Evolutionary conservation across 2,797 vertebrate species (phyloP).

Genomic region (Chrosomus eos): DNA sequence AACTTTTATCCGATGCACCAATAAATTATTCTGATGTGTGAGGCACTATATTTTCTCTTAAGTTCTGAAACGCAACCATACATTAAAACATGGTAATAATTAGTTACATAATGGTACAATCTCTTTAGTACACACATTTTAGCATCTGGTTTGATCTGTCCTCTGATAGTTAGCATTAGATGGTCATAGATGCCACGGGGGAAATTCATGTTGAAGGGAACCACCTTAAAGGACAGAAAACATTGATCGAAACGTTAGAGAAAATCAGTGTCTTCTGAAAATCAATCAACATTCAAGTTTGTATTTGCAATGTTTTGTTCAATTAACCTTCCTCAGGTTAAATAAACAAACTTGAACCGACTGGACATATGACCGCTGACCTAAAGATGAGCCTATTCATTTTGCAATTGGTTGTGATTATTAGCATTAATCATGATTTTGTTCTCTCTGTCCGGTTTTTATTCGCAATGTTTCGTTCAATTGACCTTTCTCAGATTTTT

Average conservation of each 20-base stretch:
- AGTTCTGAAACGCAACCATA: background rate
- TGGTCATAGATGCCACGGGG: conserved; percentile 80
- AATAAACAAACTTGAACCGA: too few relatives aligned
- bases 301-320: background rate
- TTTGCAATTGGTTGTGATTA: too few relatives aligned
- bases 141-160: conserved; percentile 77
- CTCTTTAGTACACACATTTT: conserved; percentile 69
- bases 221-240: conserved; percentile 66
- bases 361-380: too few relatives aligned
- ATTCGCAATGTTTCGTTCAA: too few relatives aligned
- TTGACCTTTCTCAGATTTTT: too few relatives aligned
- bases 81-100: background rate
- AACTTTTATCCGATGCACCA: background rate
- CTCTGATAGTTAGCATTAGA: conserved; percentile 81
- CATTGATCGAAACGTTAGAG: too few relatives aligned
- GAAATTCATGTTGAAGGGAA: conserved; percentile 81
- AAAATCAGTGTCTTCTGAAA: too few relatives aligned
- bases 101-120: background rate
- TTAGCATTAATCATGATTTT: too few relatives aligned
- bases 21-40: background rate
- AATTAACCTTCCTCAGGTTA: too few relatives aligned
- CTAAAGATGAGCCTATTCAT: too few relatives aligned
- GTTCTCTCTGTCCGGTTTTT: too few relatives aligned
- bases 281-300: background rate
- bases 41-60: background rate